Base-by-base conservation (phyloP, 1,140 invertebrate genomes). In the Dendrolimus kikuchii region DNA sequence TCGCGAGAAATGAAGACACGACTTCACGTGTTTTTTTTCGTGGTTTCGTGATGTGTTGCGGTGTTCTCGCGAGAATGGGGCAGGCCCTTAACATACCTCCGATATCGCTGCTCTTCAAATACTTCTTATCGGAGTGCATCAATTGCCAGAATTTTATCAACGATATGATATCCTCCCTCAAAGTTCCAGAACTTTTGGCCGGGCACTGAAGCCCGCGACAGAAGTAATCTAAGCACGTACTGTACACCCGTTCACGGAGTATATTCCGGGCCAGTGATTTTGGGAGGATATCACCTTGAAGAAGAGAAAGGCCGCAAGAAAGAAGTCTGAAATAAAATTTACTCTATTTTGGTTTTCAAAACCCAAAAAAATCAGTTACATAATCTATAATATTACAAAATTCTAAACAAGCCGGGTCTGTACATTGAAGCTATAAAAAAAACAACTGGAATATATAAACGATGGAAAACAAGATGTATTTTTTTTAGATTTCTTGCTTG, bases 61-160 rank as follows among this genome's bases (percentile, higher is more conserved):
- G 23, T 23, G 23, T 23, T 23, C 3, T 23, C 23, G 23, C 23
- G 23, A 23, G 23, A 23, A 23, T 23, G 23, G 23, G 23, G 23
- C 1, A 23, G 23, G 23, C 5, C 5, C n/a, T 5, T 45, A 5
- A n/a, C 43, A n/a, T 45, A 86, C 80, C 77, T 5, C 77, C 77
- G 52, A 86, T 92, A 68, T 92, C 91, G 60, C 91, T 93, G 23
- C 92, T 92, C 82, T 95, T 94, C 53, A 99, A 88, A 81, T 99
- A 98, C 81, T 99, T 99, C 85, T 98, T 98, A 75, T 99, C 98
- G 5, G 95, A 95, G 81, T 98, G 95, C 91, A 99, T 93, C 7
- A 93, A 92, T 74, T 98, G 95, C 97, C 98, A 99, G 81, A 99
- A 99, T 60, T 94, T 93, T 36, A 98, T 92, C n/a, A 99, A 77